phyloP scores from a whole-genome alignment of 1,140 invertebrate species.

The Trachymyrmex cornetzi region DNA sequence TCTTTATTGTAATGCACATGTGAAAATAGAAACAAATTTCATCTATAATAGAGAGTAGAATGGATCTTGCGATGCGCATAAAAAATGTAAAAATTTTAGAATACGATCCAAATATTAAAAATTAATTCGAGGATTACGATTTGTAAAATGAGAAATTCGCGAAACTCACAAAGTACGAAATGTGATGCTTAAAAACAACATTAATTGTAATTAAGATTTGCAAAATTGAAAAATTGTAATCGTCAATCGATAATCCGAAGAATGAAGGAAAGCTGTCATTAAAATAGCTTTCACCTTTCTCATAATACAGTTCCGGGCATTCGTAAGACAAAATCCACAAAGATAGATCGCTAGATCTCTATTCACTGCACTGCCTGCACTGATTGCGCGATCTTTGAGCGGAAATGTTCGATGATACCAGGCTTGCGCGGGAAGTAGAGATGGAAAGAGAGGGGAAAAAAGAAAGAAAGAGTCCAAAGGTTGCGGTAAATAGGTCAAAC shows the following conservation, averaged over 20 bases:
- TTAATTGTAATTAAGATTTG: not conserved
- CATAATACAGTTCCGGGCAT: slow-evolving; percentile 1
- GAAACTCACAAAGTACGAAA: not conserved
- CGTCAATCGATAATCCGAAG: not conserved
- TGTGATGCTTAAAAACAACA: not conserved
- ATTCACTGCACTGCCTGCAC: slow-evolving; percentile 12
- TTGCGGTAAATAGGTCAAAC: slow-evolving; percentile 57
- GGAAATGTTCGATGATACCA: slow-evolving; percentile 32
- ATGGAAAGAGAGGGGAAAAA: slow-evolving; percentile 29
- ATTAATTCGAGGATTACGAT: not conserved
- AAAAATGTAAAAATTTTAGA: not conserved
- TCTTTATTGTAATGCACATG: no score
- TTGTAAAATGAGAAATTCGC: not conserved
- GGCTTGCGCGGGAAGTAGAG: slow-evolving; percentile 30
- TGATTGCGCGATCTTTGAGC: not conserved
- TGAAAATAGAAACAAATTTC: not conserved
- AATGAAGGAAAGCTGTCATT: not conserved
- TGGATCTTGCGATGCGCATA: not conserved
- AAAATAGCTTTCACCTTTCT: slow-evolving; percentile 26
- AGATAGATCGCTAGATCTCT: slow-evolving; percentile 14
- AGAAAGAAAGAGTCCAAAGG: slow-evolving; percentile 35
- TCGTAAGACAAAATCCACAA: not conserved
- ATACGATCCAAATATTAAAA: not conserved
- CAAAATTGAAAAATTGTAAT: not conserved
- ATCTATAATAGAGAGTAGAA: not conserved